These are phyloP conservation scores for Stegodyphus dumicola DNA, from an alignment of 1,140 invertebrate species.

Conservation along the genomic window DNA sequence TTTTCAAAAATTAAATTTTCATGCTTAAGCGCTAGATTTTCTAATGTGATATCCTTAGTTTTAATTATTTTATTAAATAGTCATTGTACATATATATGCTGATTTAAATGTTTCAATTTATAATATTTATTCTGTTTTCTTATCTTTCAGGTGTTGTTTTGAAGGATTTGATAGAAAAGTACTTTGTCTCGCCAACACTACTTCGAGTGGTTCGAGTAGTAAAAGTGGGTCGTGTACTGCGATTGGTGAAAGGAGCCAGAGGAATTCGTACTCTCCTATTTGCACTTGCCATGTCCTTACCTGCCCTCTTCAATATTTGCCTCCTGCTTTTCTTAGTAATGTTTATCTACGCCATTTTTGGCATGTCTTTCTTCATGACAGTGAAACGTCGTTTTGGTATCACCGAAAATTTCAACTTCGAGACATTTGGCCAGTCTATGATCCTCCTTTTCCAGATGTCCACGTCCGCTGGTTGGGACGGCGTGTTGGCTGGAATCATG, in stretches of 20 bases:
- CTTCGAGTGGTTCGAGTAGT: constrained; percentile 97
- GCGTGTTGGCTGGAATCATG: constrained; percentile 94
- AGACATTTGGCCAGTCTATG: constrained; percentile 98
- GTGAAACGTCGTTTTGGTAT: constrained; percentile 90
- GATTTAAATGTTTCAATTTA: neutral
- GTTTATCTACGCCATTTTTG: constrained; percentile 99
- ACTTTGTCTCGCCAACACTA: constrained; percentile 97
- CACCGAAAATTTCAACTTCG: constrained; percentile 98
- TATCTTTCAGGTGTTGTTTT: constrained; percentile 85
- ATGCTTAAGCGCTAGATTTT: no score
- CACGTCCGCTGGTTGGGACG: constrained; percentile 97
- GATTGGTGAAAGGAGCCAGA: constrained; percentile 96
- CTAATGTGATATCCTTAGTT: no score
- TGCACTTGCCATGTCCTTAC: constrained; percentile 96
- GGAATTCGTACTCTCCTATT: constrained; percentile 97
- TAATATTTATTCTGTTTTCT: constrained; percentile 63
- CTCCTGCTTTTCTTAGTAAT: constrained; percentile 96
- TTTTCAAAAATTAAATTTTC: no score
- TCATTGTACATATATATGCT: no score
- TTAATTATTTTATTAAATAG: no score
- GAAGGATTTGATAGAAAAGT: constrained; percentile 96
- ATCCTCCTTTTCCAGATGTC: constrained; percentile 99
- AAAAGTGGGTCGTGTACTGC: constrained; percentile 95
- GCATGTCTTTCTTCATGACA: constrained; percentile 99
- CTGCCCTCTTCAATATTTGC: constrained; percentile 98